Base-by-base conservation (phyloP, 2,797 vertebrate genomes). In the Bradypodion pumilum region DNA sequence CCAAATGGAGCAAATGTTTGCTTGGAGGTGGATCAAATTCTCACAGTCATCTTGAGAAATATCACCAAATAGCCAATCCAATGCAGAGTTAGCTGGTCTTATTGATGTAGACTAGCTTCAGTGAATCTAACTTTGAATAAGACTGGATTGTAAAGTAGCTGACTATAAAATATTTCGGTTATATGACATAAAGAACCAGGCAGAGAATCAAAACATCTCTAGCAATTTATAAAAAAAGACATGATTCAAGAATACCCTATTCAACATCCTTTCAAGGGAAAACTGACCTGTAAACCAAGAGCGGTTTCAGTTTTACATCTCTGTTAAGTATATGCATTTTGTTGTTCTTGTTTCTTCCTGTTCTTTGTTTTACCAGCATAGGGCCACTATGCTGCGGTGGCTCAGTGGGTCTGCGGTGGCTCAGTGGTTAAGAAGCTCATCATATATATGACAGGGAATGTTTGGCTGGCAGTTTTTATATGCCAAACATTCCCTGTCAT, bases 261-360 rank as follows among this genome's bases (percentile, higher is more conserved):
- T 88, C 49, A 37, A 19, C 1, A 27, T 70, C 42, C 46, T 3
- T 0, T 49, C 49, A 72, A 83, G 42, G 6, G 35, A 13, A 70
- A 16, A 40, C 82, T 89, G n/a, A 81, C 68, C 76, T 27, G n/a
- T 15, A 81, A 82, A 83, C 6, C 8, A 60, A 62, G 21, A 65
- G 49, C 29, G n/a, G 49, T 42, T 79, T 86, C 74, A 68, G 23
- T 68, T 66, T 59, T 76, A 46, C 56, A 78, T 66, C 49, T 60
- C 2, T 80, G 74, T 23, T 40, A 37, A 37, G 15, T 37, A 15
- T 69, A 5, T 37, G 3, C 27, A 1, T 29, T 42, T 62, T 13
- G 27, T 3, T 32, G 8, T 2, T 21, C 23, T 23, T 32, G 19
- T 19, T 16, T 13, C 60, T 25, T 49, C 46, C 23, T 65, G 62